Evolutionary conservation across 1,140 invertebrate species (phyloP).

Genomic region (Drosophila serrata): DNA sequence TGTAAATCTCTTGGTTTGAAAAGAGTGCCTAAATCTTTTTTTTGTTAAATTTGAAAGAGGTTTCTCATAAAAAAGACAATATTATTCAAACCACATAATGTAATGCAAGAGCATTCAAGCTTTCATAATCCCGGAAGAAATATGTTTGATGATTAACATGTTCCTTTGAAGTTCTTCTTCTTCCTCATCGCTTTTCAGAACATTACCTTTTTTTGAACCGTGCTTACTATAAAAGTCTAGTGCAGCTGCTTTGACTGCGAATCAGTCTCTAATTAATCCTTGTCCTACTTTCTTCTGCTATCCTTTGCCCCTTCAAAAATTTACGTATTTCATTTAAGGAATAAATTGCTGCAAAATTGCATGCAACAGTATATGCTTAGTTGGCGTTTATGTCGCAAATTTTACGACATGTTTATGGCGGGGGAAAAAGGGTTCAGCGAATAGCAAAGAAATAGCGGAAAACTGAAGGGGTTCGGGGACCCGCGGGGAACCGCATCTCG

Average conservation of each 20-base stretch:
- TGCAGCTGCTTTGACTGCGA: slow-evolving; percentile 29
- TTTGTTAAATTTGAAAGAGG: not conserved
- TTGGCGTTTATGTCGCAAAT: slow-evolving; percentile 76
- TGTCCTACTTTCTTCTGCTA: not conserved
- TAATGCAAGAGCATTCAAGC: not conserved
- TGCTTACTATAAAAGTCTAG: not conserved
- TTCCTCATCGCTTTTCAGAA: not conserved
- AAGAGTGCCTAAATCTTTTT: not conserved
- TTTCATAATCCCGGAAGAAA: not conserved
- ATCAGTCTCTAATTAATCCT: slow-evolving; percentile 56
- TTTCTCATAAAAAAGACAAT: not conserved
- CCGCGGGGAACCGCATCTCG: slow-evolving; percentile 54
- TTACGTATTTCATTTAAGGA: slow-evolving; percentile 23
- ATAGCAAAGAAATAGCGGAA: not conserved
- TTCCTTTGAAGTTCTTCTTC: not conserved
- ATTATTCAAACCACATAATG: not conserved
- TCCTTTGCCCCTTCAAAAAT: not conserved
- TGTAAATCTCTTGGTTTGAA: not conserved
- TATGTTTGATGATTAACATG: not conserved
- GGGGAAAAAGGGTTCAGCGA: not conserved
- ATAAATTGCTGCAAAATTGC: slow-evolving; percentile 55
- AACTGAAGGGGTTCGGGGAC: not conserved
- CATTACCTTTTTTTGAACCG: not conserved
- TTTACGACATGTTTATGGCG: slow-evolving; percentile 68
- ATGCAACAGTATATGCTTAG: slow-evolving; percentile 71